Conservation (phyloP, 2,797 vertebrate species). For the Pagetopsis macropterus region DNA sequence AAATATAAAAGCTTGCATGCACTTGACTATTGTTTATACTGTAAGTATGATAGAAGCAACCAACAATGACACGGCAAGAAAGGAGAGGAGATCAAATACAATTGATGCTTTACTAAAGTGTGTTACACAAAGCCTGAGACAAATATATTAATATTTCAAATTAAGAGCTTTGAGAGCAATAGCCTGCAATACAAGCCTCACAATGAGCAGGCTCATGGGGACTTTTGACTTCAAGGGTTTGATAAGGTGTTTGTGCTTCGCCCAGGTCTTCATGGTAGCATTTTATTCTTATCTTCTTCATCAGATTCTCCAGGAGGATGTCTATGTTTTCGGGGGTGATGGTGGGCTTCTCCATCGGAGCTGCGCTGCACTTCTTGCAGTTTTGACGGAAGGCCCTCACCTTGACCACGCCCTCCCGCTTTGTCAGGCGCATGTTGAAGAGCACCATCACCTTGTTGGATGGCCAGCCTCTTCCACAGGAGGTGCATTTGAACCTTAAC, state of each 20-base stretch:
- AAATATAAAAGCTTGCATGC: background rate
- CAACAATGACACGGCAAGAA: background rate
- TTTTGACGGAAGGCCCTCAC: slow-evolving; percentile 63
- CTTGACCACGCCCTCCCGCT: slow-evolving; percentile 58
- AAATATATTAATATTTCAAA: background rate
- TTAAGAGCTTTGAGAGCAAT: slow-evolving; percentile 6
- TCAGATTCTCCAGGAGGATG: slow-evolving; percentile 72
- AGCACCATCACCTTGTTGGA: slow-evolving; percentile 74
- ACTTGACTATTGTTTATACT: background rate
- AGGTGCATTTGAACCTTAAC: slow-evolving; percentile 71
- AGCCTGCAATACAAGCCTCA: slow-evolving; percentile 69
- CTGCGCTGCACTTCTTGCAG: slow-evolving; percentile 55
- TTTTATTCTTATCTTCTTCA: slow-evolving; percentile 74
- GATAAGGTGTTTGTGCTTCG: rapidly evolving
- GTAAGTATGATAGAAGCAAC: background rate
- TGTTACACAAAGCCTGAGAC: background rate
- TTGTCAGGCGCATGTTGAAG: slow-evolving; percentile 68
- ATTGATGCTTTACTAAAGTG: background rate
- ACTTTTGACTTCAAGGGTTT: slow-evolving; percentile 36
- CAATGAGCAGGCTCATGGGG: slow-evolving; percentile 78
- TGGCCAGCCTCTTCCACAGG: slow-evolving; percentile 71
- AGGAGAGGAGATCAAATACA: background rate
- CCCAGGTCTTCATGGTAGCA: slow-evolving; percentile 66
- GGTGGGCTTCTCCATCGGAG: slow-evolving; percentile 53
- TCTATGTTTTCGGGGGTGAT: slow-evolving; percentile 40